A percentile compares a stretch with the other conserved stretches of the same genome.
Evolutionary conservation across 2,888 invertebrate species (phyloP).

Genomic region (Lasioglossum malachurum): DNA sequence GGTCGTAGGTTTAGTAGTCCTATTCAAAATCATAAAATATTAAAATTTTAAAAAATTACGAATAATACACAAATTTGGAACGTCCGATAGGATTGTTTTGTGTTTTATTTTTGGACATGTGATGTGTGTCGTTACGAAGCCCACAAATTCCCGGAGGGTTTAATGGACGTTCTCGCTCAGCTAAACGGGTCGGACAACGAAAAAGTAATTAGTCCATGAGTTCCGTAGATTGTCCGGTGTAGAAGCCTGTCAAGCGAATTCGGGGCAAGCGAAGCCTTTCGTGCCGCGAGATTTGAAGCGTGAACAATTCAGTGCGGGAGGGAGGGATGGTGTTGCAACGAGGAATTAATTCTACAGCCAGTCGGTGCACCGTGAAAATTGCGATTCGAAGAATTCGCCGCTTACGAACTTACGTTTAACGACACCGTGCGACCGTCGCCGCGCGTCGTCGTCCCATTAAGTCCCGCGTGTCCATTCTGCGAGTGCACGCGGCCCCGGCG

Average conservation of each 20-base stretch:
- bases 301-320: neutral
- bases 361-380: neutral
- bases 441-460: neutral
- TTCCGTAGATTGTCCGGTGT: neutral
- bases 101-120: too few relatives aligned
- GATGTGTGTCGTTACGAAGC: neutral
- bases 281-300: constrained; percentile 3
- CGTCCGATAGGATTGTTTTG: too few relatives aligned
- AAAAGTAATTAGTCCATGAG: neutral
- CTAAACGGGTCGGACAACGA: neutral
- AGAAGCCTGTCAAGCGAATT: neutral
- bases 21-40: too few relatives aligned
- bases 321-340: neutral
- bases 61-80: too few relatives aligned
- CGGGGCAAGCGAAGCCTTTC: neutral
- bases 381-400: constrained; percentile 9
- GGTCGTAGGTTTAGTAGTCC: too few relatives aligned
- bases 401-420: neutral
- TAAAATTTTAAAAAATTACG: too few relatives aligned
- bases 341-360: constrained; percentile 18
- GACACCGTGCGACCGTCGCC: neutral
- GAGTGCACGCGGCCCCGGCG: neutral
- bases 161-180: neutral
- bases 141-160: neutral
- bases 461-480: constrained; percentile 4